These are phyloP conservation scores for Pipistrellus kuhlii DNA, from an alignment of 2,797 vertebrate species.

Conservation along the genomic window DNA sequence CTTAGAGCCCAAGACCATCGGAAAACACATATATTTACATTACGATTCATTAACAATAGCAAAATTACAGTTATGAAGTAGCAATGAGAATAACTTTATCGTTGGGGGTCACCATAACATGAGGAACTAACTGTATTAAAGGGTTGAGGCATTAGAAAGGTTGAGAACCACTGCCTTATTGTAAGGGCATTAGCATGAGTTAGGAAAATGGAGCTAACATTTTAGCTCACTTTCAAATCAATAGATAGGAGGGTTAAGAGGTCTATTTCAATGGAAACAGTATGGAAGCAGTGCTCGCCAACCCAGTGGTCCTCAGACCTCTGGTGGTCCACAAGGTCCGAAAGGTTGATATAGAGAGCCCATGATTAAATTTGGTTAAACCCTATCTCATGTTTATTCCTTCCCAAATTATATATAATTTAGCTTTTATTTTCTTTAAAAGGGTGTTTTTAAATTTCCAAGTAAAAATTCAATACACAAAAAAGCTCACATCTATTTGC, in stretches of 20 bases:
- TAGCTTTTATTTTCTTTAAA: not conserved
- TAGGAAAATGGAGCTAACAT: not conserved
- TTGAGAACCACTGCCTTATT: not conserved
- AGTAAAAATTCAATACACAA: not conserved
- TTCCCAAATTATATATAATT: not conserved
- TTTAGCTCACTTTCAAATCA: not conserved
- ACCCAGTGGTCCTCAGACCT: too few species aligned
- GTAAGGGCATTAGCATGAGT: not conserved
- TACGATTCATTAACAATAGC: too few species aligned
- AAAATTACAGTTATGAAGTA: too few species aligned
- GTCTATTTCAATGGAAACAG: not conserved
- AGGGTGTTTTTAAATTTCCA: slow-evolving; percentile 24
- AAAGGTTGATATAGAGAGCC: too few species aligned
- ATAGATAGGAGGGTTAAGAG: not conserved
- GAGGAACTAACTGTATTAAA: too few species aligned
- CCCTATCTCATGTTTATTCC: not conserved
- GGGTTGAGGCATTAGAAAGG: too few species aligned
- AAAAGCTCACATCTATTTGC: not conserved
- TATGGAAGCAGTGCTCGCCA: not conserved
- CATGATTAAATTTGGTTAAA: slow-evolving; percentile 14
- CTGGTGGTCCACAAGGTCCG: too few species aligned
- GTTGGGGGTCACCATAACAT: too few species aligned
- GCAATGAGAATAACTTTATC: too few species aligned
- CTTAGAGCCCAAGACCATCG: too few species aligned
- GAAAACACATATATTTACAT: too few species aligned